Evolutionary conservation across 2,113 vertebrate genomes (phyloP).

Genomic region (Gnathonemus longibarbis): DNA sequence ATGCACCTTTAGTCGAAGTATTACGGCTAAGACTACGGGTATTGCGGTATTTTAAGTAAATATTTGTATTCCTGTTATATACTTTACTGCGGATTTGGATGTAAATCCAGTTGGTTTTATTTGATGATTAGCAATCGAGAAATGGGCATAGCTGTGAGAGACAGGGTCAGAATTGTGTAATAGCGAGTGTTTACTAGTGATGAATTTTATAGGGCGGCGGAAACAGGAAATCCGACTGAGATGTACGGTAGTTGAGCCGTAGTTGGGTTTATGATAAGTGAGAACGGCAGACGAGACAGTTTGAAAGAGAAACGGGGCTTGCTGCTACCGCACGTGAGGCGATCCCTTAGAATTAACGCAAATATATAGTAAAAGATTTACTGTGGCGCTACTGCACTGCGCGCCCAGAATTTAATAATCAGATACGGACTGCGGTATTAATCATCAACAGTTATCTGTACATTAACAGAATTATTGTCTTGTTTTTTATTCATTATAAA

Average conservation of each 20-base stretch:
- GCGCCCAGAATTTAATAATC: not conserved
- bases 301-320: not conserved
- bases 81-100: not conserved
- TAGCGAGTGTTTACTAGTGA: not conserved
- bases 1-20: conserved; percentile 3
- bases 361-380: not conserved
- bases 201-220: conserved; percentile 23
- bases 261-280: conserved; percentile 5
- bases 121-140: not conserved
- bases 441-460: not conserved
- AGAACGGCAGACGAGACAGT: not conserved
- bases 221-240: conserved; percentile 25
- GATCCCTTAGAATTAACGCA: not conserved
- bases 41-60: conserved; percentile 21
- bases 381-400: not conserved
- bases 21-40: conserved; percentile 8
- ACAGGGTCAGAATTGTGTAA: not conserved
- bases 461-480: not conserved
- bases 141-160: not conserved
- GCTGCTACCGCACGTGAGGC: not conserved
- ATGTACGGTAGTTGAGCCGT: conserved; percentile 4
- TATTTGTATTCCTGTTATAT: not conserved
- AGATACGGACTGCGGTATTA: not conserved
- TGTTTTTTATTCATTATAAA: not conserved
- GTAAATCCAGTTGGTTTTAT: not conserved